Conservation (phyloP, 2,113 vertebrate genomes). For the Dasyornis broadbenti region DNA sequence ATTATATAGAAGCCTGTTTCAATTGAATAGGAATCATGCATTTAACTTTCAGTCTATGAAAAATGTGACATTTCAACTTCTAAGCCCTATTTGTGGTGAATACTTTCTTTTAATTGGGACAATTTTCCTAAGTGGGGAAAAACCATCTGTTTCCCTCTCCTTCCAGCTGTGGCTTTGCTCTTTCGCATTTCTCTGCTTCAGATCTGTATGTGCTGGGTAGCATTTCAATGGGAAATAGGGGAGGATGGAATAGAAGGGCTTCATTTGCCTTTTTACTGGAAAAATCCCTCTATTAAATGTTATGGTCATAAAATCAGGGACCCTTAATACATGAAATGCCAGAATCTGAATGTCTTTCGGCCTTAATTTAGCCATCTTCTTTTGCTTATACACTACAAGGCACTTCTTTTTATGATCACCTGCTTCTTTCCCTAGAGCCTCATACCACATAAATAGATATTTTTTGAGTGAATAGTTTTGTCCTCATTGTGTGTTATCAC, state of each 20-base stretch:
- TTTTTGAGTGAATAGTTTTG: background rate
- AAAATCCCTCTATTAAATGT: background rate
- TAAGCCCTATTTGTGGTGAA: conserved; percentile 23
- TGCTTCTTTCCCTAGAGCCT: background rate
- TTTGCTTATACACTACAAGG: background rate
- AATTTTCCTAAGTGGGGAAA: conserved; percentile 42
- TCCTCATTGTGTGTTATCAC: background rate
- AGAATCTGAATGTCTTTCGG: background rate
- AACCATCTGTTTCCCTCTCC: conserved; percentile 23
- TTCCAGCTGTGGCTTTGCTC: conserved; percentile 42
- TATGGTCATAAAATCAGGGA: background rate
- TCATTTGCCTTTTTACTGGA: background rate
- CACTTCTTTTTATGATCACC: background rate
- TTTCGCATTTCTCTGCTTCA: background rate
- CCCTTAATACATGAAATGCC: background rate
- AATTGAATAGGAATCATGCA: background rate
- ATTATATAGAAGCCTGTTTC: conserved; percentile 15
- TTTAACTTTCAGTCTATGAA: conserved; percentile 1
- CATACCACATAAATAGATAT: background rate
- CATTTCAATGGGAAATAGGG: conserved; percentile 6
- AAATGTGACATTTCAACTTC: conserved; percentile 45
- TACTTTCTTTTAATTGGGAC: conserved; percentile 30
- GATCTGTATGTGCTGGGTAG: background rate
- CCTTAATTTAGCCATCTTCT: background rate
- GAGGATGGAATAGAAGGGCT: background rate